These are phyloP conservation scores for Crypturellus tataupa DNA, from an alignment of 2,797 vertebrate genomes.

Conservation along the genomic window DNA sequence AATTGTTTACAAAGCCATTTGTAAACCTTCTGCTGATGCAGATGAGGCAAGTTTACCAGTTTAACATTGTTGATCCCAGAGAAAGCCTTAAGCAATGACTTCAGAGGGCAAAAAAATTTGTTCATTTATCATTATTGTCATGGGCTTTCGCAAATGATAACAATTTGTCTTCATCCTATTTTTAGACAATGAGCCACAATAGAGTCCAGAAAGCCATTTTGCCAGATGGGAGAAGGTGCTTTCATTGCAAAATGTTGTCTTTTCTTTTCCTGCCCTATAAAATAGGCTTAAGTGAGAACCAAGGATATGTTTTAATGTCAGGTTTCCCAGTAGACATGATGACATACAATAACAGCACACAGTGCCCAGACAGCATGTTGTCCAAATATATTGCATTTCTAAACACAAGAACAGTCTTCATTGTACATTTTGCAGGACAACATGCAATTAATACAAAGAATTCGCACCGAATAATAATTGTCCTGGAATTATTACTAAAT, in stretches of 20 bases:
- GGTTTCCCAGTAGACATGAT: slow-evolving; percentile 80
- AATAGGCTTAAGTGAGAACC: slow-evolving; percentile 86
- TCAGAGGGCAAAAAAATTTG: slow-evolving; percentile 97
- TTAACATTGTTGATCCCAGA: slow-evolving; percentile 93
- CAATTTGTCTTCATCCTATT: slow-evolving; percentile 99
- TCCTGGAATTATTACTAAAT: slow-evolving; percentile 17
- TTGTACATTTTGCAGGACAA: slow-evolving; percentile 42
- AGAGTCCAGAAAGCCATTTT: slow-evolving; percentile 94
- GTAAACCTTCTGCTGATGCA: slow-evolving; percentile 90
- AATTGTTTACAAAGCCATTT: slow-evolving; percentile 92
- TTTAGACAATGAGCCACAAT: slow-evolving; percentile 99
- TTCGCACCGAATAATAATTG: slow-evolving; percentile 31
- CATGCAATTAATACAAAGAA: slow-evolving; percentile 17
- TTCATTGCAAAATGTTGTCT: slow-evolving; percentile 91
- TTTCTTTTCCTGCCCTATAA: slow-evolving; percentile 88
- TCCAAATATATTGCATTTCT: slow-evolving; percentile 60
- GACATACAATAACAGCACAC: slow-evolving; percentile 77
- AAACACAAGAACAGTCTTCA: slow-evolving; percentile 69
- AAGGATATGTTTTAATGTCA: slow-evolving; percentile 86
- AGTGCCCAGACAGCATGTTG: slow-evolving; percentile 48
- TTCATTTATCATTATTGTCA: slow-evolving; percentile 99
- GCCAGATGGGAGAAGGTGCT: slow-evolving; percentile 97
- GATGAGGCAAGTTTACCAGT: slow-evolving; percentile 92
- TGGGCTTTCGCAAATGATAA: slow-evolving; percentile 99
- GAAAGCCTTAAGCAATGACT: slow-evolving; percentile 99